Evolutionary conservation across 2,888 invertebrate genomes (phyloP), one percentile per base, ranked within the genome.

Genomic region (Papilio gigon): DNA sequence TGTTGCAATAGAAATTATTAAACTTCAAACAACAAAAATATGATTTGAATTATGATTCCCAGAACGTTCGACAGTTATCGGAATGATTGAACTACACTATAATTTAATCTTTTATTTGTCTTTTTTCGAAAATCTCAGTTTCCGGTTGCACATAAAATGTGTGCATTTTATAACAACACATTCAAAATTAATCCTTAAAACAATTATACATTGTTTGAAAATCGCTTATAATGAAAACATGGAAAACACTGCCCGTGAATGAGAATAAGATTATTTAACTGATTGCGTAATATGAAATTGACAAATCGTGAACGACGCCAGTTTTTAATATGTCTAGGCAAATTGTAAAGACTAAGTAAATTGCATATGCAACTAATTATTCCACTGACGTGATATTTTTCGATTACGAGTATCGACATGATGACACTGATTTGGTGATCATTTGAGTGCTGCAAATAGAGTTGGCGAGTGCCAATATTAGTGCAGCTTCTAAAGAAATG

Each of bases 131-230:
- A 56, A 37, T 42, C 40, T 42, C n/a, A 62, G 44, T 44, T 44
- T 30, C 56, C 40, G 65, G 37, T 9, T 42, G 30, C 9, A 37
- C n/a, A 44, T n/a, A 35, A 64, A 58, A 42, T 2, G 42, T 58
- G 14, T 42, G 33, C 42, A 20, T 11, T 58, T 58, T 42, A 42
- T 20, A 3, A 58, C 9, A 50, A n/a, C n/a, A 9, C 56, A 42
- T 30, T 35, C 40, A 20, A 56, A 56, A 22, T n/a, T 58, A 42
- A n/a, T n/a, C 20, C 58, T 65, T 65, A 65, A 42, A 8, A n/a
- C 9, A 14, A 27, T n/a, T 27, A 44, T 5, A 42, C 1, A 20
- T 42, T 1, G 42, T 20, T 9, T 61, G 30, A 42, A 40, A 42
- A 44, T 61, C 12, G 44, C 44, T 61, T 61, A 17, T 27, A 12